phyloP scores from a whole-genome alignment of 2,888 invertebrate genomes.

The Boloria euphrosyne region DNA sequence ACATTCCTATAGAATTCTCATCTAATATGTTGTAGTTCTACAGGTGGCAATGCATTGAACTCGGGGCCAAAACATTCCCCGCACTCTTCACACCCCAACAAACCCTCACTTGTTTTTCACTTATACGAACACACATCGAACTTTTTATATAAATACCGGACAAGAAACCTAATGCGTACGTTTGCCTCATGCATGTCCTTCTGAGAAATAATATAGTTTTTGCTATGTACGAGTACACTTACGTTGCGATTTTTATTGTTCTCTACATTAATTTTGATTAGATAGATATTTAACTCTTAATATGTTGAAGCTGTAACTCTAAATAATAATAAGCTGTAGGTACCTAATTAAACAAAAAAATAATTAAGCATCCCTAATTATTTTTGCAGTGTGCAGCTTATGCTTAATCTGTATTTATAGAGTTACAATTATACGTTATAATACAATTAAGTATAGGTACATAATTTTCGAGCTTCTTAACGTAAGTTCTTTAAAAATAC shows the following conservation, averaged over 20 bases:
- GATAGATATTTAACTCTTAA: too few species aligned
- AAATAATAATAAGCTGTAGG: too few species aligned
- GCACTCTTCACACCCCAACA: conserved; percentile 40
- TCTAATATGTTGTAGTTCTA: conserved; percentile 38
- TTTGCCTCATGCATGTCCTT: conserved; percentile 59
- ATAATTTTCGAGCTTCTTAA: too few species aligned
- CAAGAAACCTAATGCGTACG: conserved; percentile 63
- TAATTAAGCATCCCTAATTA: too few species aligned
- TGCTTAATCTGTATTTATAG: too few species aligned
- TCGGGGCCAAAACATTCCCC: conserved; percentile 61
- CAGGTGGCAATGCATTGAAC: conserved; percentile 70
- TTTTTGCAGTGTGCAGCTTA: too few species aligned
- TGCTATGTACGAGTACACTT: conserved; percentile 29
- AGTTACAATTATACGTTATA: too few species aligned
- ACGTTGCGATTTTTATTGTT: too few species aligned
- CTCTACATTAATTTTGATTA: too few species aligned
- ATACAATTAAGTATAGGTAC: too few species aligned
- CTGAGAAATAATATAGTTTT: conserved; percentile 50
- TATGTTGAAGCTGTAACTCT: too few species aligned
- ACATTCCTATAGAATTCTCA: not conserved
- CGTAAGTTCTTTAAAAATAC: not conserved
- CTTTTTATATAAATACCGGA: conserved; percentile 51
- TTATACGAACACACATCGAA: conserved; percentile 51
- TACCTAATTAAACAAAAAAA: too few species aligned
- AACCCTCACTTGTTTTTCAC: conserved; percentile 53